Base-by-base conservation (phyloP, 2,113 vertebrate species). In the Clupea harengus region DNA sequence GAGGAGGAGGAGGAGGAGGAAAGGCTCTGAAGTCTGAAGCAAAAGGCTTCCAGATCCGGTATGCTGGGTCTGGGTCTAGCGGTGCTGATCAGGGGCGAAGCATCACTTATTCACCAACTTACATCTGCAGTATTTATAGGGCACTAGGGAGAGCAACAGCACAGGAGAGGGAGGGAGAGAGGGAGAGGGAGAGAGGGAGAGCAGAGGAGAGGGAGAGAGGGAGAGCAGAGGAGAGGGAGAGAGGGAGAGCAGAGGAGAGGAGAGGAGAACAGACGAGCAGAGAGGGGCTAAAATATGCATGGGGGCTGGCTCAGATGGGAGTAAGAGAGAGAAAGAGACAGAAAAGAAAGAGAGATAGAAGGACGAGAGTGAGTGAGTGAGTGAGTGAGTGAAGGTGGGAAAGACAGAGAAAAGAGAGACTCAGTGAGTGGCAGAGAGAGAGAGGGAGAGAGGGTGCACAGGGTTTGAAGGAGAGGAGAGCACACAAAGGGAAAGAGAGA, bases 81-180 rank as follows among this genome's bases (percentile, higher is more conserved):
- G 89, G 92, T 85, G 89, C 91, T 93, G 94, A 96, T 96, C 93
- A 95, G 92, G 93, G 92, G 93, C 92, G 92, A 92, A 93, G 91
- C 94, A 95, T 95, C 90, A 95, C 92, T 95, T 96, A 96, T 96
- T 96, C 94, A 96, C 94, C 91, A 94, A 94, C 93, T 95, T 95
- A 95, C 91, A 92, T 94, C 94, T 96, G 93, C 95, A 95, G 94
- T 96, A 96, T 95, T 96, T 95, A 96, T 96, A 94, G 93, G 91
- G 87, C 94, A 89, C 93, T 90, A 88, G 94, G 94, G 95, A 95
- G 92, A 92, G 89, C 90, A 91, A 92, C 90, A 92, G 90, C 92
- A 90, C 91, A 92, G 75, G 81, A 81, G 78, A 60, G 44, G 72
- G 80, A 92, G 54, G 92, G 92, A 92, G 84, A 57, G 57, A 81